A percentile compares a stretch with the other conserved stretches of the same genome.
These are phyloP conservation scores for Apostichopus japonicus DNA, from an alignment of 35 echinoderm and acorn worm genomes.

Conservation along the genomic window DNA sequence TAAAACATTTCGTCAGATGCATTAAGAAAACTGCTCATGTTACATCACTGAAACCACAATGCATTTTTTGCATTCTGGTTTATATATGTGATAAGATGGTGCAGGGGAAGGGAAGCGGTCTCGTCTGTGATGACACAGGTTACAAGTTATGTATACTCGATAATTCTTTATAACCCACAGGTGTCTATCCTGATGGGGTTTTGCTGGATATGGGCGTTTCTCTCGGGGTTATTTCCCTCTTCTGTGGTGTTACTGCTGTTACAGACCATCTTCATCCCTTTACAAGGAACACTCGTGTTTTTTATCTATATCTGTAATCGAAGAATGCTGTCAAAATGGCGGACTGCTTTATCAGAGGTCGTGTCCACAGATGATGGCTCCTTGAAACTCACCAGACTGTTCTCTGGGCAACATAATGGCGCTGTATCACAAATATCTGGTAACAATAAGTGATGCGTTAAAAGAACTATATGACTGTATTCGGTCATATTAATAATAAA, in stretches of 20 bases:
- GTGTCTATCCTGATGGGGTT: slow-evolving; percentile 65
- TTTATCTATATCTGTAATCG: slow-evolving; percentile 51
- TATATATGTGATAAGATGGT: too few species aligned
- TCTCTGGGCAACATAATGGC: neutral
- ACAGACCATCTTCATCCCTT: slow-evolving; percentile 4
- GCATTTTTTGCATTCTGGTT: too few species aligned
- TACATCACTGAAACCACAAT: too few species aligned
- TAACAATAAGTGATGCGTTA: too few species aligned
- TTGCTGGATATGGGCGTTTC: slow-evolving; percentile 47
- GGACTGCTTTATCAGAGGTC: neutral
- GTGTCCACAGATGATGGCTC: neutral
- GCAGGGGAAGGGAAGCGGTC: too few species aligned
- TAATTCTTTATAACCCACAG: neutral
- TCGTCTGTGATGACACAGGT: too few species aligned
- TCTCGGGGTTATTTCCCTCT: slow-evolving; percentile 11
- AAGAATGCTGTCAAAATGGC: slow-evolving; percentile 49
- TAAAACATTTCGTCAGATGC: too few species aligned
- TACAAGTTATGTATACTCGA: too few species aligned
- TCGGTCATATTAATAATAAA: too few species aligned
- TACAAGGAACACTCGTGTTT: slow-evolving; percentile 53
- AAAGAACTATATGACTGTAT: too few species aligned
- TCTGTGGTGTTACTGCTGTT: neutral
- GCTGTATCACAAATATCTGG: too few species aligned
- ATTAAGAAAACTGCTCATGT: too few species aligned
- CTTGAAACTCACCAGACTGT: neutral